Conservation (phyloP, 2,888 invertebrate genomes). For the Chrysolina americana region DNA sequence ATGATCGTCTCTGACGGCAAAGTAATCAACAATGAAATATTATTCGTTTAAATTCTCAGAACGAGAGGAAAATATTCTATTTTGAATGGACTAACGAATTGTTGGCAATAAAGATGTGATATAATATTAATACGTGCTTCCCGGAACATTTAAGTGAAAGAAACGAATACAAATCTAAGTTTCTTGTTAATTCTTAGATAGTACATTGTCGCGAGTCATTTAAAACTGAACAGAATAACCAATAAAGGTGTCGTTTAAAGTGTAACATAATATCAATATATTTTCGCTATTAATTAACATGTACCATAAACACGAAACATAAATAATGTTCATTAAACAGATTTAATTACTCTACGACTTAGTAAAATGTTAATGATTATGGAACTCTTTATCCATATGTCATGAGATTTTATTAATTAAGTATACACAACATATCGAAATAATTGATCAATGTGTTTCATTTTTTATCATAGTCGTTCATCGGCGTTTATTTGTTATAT, state of each 20-base stretch:
- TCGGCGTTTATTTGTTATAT: background rate
- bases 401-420: conserved; percentile 12
- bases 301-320: conserved; percentile 15
- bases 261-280: conserved; percentile 21
- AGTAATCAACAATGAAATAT: too few relatives aligned
- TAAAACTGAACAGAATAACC: conserved; percentile 20
- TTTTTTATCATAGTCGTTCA: background rate
- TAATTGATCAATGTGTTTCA: conserved; percentile 9
- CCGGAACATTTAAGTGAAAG: background rate
- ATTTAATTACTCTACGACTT: conserved; percentile 14
- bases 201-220: conserved; percentile 14
- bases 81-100: background rate
- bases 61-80: background rate
- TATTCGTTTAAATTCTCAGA: background rate
- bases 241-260: conserved; percentile 20
- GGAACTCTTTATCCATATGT: background rate
- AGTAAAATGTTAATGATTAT: conserved; percentile 9
- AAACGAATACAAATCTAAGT: background rate
- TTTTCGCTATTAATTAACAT: conserved; percentile 19
- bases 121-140: background rate
- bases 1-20: too few relatives aligned
- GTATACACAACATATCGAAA: background rate
- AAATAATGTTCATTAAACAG: conserved; percentile 20
- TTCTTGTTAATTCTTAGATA: background rate
- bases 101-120: background rate